Base-by-base conservation (phyloP, 2,113 vertebrate species). In the Hucho hucho region DNA sequence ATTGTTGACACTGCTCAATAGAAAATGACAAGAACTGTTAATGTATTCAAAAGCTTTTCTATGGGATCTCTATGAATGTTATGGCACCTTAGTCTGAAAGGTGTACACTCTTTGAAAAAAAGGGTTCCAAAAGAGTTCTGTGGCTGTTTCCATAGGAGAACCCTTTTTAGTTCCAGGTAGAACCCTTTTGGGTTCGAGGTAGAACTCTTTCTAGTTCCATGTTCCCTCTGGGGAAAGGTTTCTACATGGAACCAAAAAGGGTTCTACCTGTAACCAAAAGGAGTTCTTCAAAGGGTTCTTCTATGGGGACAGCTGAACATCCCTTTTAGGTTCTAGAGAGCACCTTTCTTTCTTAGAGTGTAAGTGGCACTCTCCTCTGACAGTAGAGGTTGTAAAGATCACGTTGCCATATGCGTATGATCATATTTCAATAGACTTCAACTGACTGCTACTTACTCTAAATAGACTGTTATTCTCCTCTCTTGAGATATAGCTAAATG, bases 381-480 rank as follows among this genome's bases (percentile, higher is more conserved):
- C 28, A 22, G 77, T 75, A 25, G 76, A 86, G 88, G 74, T 69
- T 84, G 75, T 84, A 77, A 81, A 72, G 14, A 75, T 76, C 65
- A 73, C 22, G 47, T 75, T 69, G 75, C 66, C 22, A 72, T 43
- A 47, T 61, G 56, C 20, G 20, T 70, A 22, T 67, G 69, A 28
- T 79, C n/a, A 64, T 70, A 49, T 78, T 82, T 82, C 64, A 80
- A 69, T 84, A 75, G 83, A 83, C 80, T 83, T 87, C 70, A 80
- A 77, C 80, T 83, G 84, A 86, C 87, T 88, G 84, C 83, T 86
- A 92, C 89, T 91, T 92, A 89, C 77, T 81, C 80, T 75, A 79
- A 72, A 78, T 77, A 89, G 91, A 94, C 93, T 93, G 93, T 93
- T 93, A 90, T 65, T 49, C 82, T 75, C 78, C 68, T 81, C 37